Evolutionary conservation across 1,140 invertebrate species (phyloP).

Genomic region (Drepana arcuata): DNA sequence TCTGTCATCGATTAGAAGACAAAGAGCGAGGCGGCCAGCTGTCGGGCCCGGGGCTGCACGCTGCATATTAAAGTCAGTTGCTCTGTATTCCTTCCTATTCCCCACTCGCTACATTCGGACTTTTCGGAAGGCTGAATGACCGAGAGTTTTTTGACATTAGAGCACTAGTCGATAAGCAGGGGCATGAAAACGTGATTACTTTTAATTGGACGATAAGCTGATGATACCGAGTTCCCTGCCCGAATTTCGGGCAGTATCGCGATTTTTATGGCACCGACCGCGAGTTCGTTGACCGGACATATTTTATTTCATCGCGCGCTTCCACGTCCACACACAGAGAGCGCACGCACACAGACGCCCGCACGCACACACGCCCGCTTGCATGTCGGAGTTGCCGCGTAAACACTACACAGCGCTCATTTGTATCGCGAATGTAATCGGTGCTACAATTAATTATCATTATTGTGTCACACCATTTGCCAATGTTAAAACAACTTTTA

Average conservation of each 20-base stretch:
- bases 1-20: too few relatives aligned
- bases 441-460: constrained; percentile 41
- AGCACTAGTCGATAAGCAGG: too few relatives aligned
- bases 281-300: constrained; percentile 69
- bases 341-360: constrained; percentile 39
- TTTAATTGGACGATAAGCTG: constrained; percentile 7
- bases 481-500: constrained; percentile 13
- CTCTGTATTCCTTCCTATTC: constrained; percentile 36
- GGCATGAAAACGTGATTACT: too few relatives aligned
- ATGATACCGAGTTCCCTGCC: constrained; percentile 25
- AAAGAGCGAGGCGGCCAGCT: constrained; percentile 23
- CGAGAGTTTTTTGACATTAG: constrained; percentile 6
- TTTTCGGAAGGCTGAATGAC: constrained; percentile 7
- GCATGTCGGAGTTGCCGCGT: constrained; percentile 62
- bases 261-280: constrained; percentile 70
- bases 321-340: constrained; percentile 63
- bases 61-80: constrained; percentile 41
- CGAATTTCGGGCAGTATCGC: constrained; percentile 67
- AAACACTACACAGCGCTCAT: constrained; percentile 51
- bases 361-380: constrained; percentile 55
- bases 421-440: constrained; percentile 52
- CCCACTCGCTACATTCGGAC: constrained; percentile 17
- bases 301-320: constrained; percentile 71
- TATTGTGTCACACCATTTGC: constrained; percentile 24
- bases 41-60: constrained; percentile 24